Evolutionary conservation across 2,113 vertebrate genomes (phyloP), one percentile per base, ranked within the genome.

Genomic region (Callionymus lyra): DNA sequence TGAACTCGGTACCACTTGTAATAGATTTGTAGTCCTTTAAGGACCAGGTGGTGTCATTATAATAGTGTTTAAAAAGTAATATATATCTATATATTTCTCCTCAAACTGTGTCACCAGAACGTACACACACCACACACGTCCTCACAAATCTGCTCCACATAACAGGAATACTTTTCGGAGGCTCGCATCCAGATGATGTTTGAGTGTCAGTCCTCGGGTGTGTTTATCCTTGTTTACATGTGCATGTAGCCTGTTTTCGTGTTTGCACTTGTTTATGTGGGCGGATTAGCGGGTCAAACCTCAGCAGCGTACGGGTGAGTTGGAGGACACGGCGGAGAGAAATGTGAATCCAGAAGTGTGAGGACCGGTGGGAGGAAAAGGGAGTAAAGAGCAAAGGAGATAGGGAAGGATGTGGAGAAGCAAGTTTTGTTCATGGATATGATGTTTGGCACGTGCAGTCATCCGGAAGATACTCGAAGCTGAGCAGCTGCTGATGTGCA

Each of bases 201-300:
- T 46, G n/a, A 12, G 6, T 9, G 55, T 52, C 54, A 44, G 21
- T 8, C 21, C 21, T 27, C 21, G 4, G 4, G 4, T 32, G 6
- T 54, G 31, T 44, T 9, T 43, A 12, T 50, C 43, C 53, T 50
- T 54, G 45, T 54, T 41, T 48, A 8, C 33, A 35, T 54, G 49
- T 34, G 34, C 33, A 18, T 14, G 16, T 10, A 15, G 49, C 51
- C 38, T 39, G 35, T 36, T 43, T 40, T 38, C 47, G 33, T 41
- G 36, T 63, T 6, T 49, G 50, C 34, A 3, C 32, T 19, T 58
- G 56, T 72, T 68, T 53, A 50, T 62, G 14, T 16, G 46, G 53
- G 68, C 17, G 49, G 76, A 71, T 66, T 63, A 64, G 55, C 62
- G 13, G 76, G 70, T 79, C 70, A 76, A 63, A 63, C 54, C 6